A percentile compares a stretch with the other conserved stretches of the same genome.
Evolutionary conservation across 92 coral and sea anemone genomes (phyloP).

Genomic region (Palythoa heliodiscus): DNA sequence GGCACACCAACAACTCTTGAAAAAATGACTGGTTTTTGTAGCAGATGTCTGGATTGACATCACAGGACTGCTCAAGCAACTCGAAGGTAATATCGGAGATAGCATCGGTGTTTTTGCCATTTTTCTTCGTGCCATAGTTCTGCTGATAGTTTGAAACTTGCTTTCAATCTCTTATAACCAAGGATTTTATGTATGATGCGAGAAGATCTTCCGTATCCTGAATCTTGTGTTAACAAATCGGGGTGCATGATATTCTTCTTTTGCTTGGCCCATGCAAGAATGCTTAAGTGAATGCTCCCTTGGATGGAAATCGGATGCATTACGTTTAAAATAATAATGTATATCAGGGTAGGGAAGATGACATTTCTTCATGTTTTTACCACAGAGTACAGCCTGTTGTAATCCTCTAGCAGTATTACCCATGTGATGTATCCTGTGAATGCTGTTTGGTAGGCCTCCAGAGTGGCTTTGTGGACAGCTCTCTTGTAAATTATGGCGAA

Average conservation of each 20-base stretch:
- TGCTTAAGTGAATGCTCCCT: constrained; percentile 47
- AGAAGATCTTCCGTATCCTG: constrained; percentile 39
- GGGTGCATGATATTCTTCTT: constrained; percentile 43
- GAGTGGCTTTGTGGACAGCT: constrained; percentile 49
- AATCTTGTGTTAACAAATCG: constrained; percentile 49
- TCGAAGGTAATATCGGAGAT: constrained; percentile 47
- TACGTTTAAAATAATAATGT: constrained; percentile 41
- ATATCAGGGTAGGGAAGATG: constrained; percentile 25
- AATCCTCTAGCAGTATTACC: constrained; percentile 52
- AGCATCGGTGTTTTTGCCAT: constrained; percentile 35
- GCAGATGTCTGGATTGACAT: constrained; percentile 22
- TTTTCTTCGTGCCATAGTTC: constrained; percentile 39
- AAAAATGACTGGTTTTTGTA: constrained; percentile 55
- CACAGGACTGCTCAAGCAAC: constrained; percentile 49
- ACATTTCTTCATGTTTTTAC: constrained; percentile 26
- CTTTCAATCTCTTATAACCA: constrained; percentile 42
- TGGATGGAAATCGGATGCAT: constrained; percentile 25
- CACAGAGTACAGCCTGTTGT: constrained; percentile 32
- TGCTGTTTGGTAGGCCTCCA: constrained; percentile 34
- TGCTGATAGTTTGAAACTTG: constrained; percentile 50
- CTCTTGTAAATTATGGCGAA: constrained; percentile 37
- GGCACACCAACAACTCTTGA: constrained; percentile 53
- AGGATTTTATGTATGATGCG: constrained; percentile 37
- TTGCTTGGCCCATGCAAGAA: constrained; percentile 25
- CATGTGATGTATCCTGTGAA: constrained; percentile 49